A percentile compares a stretch with the other conserved stretches of the same genome.
Evolutionary conservation across 2,888 invertebrate genomes (phyloP).

Genomic region (Norana najaformis): DNA sequence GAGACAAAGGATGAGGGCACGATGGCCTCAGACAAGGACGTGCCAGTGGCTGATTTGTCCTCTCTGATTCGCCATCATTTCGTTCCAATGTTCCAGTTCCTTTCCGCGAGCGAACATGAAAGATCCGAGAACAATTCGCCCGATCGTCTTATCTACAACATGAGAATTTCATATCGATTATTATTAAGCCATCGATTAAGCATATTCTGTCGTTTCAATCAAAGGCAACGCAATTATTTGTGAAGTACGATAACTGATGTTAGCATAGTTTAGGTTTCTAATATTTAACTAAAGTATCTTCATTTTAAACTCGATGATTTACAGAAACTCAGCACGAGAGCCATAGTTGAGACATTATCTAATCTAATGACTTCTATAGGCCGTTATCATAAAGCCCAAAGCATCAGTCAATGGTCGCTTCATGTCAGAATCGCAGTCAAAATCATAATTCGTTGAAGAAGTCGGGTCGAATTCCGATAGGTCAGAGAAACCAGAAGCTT

Average conservation of each 20-base stretch:
- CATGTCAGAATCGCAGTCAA: too few relatives aligned
- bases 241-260: too few relatives aligned
- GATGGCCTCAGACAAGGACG: conserved; percentile 47
- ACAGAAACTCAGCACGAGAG: background rate
- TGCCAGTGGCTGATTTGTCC: conserved; percentile 79
- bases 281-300: background rate
- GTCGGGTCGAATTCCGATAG: too few relatives aligned
- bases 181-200: background rate
- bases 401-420: too few relatives aligned
- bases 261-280: too few relatives aligned
- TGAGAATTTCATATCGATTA: background rate
- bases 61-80: conserved; percentile 71
- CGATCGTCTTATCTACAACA: conserved; percentile 60
- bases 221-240: too few relatives aligned
- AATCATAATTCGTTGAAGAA: too few relatives aligned
- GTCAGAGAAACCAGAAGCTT: too few relatives aligned
- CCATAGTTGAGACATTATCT: background rate
- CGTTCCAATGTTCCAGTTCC: conserved; percentile 78
- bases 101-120: conserved; percentile 80
- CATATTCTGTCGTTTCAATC: too few relatives aligned
- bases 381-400: too few relatives aligned
- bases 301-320: background rate
- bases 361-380: too few relatives aligned
- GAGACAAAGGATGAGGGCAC: background rate
- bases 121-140: conserved; percentile 76